Base-by-base conservation (phyloP, 2,797 vertebrate genomes). In the Thamnophis elegans region DNA sequence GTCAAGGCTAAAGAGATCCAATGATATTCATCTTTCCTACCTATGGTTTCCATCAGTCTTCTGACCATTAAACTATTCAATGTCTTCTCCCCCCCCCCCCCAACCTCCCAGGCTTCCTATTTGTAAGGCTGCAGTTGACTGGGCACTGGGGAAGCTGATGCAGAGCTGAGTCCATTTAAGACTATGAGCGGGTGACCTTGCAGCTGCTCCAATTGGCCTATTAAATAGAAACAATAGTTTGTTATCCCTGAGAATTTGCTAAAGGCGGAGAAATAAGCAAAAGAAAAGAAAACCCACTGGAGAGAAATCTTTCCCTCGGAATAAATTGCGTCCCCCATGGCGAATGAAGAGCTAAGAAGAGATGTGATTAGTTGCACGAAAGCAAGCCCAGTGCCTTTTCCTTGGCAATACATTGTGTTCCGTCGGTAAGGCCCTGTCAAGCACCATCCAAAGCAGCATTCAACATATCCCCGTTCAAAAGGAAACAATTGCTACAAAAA, bases 401-500 rank as follows among this genome's bases (percentile, higher is more conserved):
- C 68, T 42, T 9, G 56, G 58, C 89, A 10, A 92, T 90, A 59
- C 26, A 7, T 0, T 2, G 5, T 4, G 32, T 18, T 85, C 86
- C n/a, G 4, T 47, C 18, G 13, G 56, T 47, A 73, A 32, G 32
- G 26, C 87, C 54, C 32, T 3, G 0, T 5, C 26, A 55, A 87
- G n/a, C 25, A 25, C 68, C 5, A 0, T 11, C 20, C 60, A 92
- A 87, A 47, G 8, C 56, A 2, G 6, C 4, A 0, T 59, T 89
- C 0, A 2, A 68, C 28, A 65, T 87, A 42, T 88, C 87, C 58
- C 60, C 56, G 58, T 56, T 58, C 1, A 0, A 91, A 91, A 47
- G 9, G 16, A 89, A 94, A 87, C 91, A 59, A 65, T 78, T 87
- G 87, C 85, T 88, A 32, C 87, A 42, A 47, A 82, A 94, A 86